Evolutionary conservation across 2,888 invertebrate genomes (phyloP).

Genomic region (Napeogenes sylphis): DNA sequence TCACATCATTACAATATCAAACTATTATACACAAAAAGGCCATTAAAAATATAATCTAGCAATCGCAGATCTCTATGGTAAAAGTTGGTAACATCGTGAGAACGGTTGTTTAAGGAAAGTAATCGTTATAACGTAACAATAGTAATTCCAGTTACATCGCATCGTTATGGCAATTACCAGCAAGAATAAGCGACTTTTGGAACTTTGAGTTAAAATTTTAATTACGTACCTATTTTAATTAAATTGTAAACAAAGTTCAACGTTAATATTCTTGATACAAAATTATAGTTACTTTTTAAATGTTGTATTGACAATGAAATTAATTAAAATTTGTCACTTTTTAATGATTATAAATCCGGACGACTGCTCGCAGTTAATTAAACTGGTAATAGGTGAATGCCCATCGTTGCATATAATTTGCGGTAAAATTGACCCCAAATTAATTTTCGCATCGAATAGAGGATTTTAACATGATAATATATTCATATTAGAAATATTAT

Average conservation of each 20-base stretch:
- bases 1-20: neutral
- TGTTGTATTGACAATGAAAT: neutral
- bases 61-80: conserved; percentile 33
- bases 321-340: conserved; percentile 25
- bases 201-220: no score
- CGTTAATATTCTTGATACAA: no score
- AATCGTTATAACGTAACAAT: conserved; percentile 45
- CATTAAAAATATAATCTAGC: neutral
- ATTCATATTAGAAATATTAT: neutral
- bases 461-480: neutral
- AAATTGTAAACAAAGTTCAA: no score
- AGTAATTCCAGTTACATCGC: conserved; percentile 36
- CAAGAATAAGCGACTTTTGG: neutral
- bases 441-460: neutral
- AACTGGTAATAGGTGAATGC: neutral
- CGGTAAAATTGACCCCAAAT: neutral
- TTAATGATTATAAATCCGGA: conserved; percentile 12
- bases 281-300: no score
- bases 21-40: no score
- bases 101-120: conserved; percentile 40
- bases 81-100: conserved; percentile 46
- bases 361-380: conserved; percentile 13
- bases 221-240: no score
- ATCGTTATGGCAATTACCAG: neutral
- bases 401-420: conserved; percentile 3